Evolutionary conservation across 2,797 vertebrate genomes (phyloP).

Genomic region (Carduelis carduelis): DNA sequence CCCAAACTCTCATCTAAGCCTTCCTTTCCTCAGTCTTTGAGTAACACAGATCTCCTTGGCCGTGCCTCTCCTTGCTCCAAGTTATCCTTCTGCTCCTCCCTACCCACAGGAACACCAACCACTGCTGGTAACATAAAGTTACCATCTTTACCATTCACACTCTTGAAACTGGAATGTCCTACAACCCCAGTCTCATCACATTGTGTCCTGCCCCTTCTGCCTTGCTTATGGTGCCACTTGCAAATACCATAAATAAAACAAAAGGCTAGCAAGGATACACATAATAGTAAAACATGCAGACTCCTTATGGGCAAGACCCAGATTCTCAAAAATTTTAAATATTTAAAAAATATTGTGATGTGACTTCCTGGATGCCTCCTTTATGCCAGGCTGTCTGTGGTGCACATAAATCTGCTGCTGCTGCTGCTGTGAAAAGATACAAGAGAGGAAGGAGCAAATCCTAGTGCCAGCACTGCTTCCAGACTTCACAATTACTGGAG

Average conservation of each 20-base stretch:
- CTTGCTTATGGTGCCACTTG: not conserved
- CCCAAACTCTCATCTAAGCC: not conserved
- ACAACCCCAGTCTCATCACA: not conserved
- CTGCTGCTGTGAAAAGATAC: not conserved
- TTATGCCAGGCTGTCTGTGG: not conserved
- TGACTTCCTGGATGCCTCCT: not conserved
- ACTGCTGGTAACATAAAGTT: not conserved
- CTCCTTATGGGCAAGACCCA: no score
- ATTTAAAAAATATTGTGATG: no score
- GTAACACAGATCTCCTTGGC: not conserved
- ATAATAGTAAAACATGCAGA: no score
- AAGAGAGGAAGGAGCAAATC: not conserved
- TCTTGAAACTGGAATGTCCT: not conserved
- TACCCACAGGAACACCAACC: not conserved
- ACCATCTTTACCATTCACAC: not conserved
- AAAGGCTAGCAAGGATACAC: no score
- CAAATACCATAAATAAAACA: no score
- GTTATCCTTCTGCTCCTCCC: not conserved
- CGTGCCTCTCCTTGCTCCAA: not conserved
- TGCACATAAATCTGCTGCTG: not conserved
- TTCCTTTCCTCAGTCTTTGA: not conserved
- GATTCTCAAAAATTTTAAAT: no score
- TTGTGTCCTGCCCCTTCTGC: not conserved
- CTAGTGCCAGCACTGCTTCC: not conserved
- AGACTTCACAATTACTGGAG: not conserved